Evolutionary conservation across 2,888 invertebrate species (phyloP).

Genomic region (Laspeyria flexula): DNA sequence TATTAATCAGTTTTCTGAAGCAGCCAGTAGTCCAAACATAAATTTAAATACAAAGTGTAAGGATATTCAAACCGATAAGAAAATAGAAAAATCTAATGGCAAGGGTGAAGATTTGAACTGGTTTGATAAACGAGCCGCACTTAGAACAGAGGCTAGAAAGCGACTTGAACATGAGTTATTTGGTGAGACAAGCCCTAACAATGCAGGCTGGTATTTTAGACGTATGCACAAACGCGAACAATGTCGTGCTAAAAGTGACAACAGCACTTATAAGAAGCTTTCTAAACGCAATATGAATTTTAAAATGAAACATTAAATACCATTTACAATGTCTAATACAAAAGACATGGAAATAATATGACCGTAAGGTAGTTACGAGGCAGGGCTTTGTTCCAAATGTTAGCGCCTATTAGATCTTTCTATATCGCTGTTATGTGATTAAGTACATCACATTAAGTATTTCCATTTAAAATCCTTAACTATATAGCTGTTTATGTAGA

Average conservation of each 20-base stretch:
- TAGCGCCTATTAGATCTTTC: neutral
- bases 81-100: slow-evolving; percentile 28
- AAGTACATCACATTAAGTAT: neutral
- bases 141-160: slow-evolving; percentile 71
- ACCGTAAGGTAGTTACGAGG: slow-evolving; percentile 10
- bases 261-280: slow-evolving; percentile 66
- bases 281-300: slow-evolving; percentile 71
- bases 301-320: slow-evolving; percentile 67
- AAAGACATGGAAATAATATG: slow-evolving; percentile 4
- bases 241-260: slow-evolving; percentile 71
- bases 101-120: slow-evolving; percentile 59
- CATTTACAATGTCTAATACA: neutral
- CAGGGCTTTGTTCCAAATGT: neutral
- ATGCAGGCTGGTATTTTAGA: slow-evolving; percentile 79
- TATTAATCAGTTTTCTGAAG: slow-evolving; percentile 49
- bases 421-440: slow-evolving; percentile 14
- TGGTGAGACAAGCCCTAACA: slow-evolving; percentile 63
- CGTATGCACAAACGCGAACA: slow-evolving; percentile 80
- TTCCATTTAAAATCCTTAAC: neutral
- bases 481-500: neutral
- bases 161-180: slow-evolving; percentile 70
- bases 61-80: slow-evolving; percentile 14
- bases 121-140: slow-evolving; percentile 69
- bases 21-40: slow-evolving; percentile 33
- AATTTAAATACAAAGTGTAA: slow-evolving; percentile 29